Conservation (phyloP, 2,113 vertebrate species). For the Chaetura pelagica region DNA sequence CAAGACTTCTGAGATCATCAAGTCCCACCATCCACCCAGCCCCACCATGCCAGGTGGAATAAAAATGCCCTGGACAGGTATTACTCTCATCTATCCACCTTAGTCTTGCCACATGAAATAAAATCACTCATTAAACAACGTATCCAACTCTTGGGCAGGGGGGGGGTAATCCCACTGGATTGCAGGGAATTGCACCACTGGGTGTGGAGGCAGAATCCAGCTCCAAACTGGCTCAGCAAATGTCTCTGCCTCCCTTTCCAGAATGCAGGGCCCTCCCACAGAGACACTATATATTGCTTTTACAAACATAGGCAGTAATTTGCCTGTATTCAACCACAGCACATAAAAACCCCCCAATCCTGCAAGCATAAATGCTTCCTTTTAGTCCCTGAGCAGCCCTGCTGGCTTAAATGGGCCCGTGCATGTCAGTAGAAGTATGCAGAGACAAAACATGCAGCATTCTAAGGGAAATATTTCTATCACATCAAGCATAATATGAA, state of each 20-base stretch:
- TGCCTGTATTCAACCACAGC: not conserved
- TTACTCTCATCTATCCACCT: not conserved
- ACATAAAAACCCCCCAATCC: not conserved
- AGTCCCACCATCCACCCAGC: too few species aligned
- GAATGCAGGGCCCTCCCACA: not conserved
- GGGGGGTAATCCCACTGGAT: not conserved
- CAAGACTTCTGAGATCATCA: too few species aligned
- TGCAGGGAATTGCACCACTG: not conserved
- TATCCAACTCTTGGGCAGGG: fast-evolving
- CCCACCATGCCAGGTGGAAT: too few species aligned
- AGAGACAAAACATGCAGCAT: not conserved
- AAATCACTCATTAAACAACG: not conserved
- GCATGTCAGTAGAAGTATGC: not conserved
- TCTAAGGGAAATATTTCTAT: not conserved
- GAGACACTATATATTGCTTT: not conserved
- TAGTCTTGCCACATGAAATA: not conserved
- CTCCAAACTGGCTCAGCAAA: not conserved
- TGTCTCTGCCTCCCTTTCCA: not conserved
- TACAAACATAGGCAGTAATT: not conserved
- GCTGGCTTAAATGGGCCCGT: not conserved
- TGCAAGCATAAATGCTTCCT: not conserved
- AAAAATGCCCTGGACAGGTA: not conserved
- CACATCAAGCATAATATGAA: not conserved
- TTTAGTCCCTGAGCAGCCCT: not conserved
- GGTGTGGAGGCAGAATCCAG: not conserved